Conservation (phyloP, 1,140 invertebrate species). For the Phortica variegata region DNA sequence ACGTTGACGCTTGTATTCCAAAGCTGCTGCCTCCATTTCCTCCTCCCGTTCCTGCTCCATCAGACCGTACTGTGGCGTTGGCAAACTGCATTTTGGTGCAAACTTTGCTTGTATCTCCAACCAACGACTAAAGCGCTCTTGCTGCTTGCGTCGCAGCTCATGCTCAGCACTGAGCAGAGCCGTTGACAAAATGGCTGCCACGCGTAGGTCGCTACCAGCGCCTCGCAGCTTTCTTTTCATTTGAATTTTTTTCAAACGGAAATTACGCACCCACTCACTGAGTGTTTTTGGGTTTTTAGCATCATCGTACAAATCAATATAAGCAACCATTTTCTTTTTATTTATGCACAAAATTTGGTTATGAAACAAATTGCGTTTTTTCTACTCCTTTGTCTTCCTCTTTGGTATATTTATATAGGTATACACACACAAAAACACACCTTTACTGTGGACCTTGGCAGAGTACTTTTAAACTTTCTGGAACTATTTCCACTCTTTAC, state of each 20-base stretch:
- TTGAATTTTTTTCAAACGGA: slow-evolving; percentile 51
- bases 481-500: slow-evolving; percentile 9
- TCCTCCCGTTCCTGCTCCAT: not conserved
- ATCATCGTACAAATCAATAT: slow-evolving; percentile 30
- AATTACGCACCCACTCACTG: slow-evolving; percentile 51
- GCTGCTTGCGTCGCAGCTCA: slow-evolving; percentile 52
- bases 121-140: slow-evolving; percentile 49
- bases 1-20: slow-evolving; percentile 29
- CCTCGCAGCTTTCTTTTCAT: slow-evolving; percentile 51
- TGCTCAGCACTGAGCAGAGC: slow-evolving; percentile 42
- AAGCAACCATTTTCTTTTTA: slow-evolving; percentile 33
- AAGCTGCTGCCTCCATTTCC: slow-evolving; percentile 13
- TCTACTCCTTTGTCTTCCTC: slow-evolving; percentile 17
- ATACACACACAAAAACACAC: slow-evolving; percentile 38
- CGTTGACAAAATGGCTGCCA: slow-evolving; percentile 51
- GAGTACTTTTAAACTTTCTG: not conserved
- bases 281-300: slow-evolving; percentile 40
- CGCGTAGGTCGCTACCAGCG: slow-evolving; percentile 40
- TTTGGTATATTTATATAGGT: slow-evolving; percentile 6
- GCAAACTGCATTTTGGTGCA: slow-evolving; percentile 36
- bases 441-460: slow-evolving; percentile 25
- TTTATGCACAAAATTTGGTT: not conserved
- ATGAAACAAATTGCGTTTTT: slow-evolving; percentile 1
- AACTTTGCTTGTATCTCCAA: slow-evolving; percentile 47
- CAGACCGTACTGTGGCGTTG: slow-evolving; percentile 8